These are phyloP conservation scores for Lobophora halterata DNA, from an alignment of 2,888 invertebrate genomes.

Conservation along the genomic window DNA sequence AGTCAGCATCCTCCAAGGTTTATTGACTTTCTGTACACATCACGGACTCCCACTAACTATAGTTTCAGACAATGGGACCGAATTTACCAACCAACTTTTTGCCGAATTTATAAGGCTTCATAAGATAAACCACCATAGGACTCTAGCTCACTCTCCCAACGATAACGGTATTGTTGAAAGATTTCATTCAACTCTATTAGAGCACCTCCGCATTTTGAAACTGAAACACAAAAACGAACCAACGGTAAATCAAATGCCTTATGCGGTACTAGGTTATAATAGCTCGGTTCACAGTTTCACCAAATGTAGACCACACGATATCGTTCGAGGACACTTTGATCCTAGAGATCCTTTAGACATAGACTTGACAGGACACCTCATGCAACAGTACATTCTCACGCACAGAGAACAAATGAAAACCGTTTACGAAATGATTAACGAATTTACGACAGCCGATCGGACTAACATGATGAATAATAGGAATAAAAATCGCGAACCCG, in stretches of 20 bases:
- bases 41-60: slow-evolving; percentile 22
- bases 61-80: slow-evolving; percentile 28
- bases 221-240: slow-evolving; percentile 10
- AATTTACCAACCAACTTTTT: slow-evolving; percentile 26
- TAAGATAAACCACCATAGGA: slow-evolving; percentile 23
- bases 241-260: slow-evolving; percentile 9
- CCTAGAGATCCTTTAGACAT: slow-evolving; percentile 33
- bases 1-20: slow-evolving; percentile 23
- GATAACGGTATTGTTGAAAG: slow-evolving; percentile 23
- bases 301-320: slow-evolving; percentile 30
- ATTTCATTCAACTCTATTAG: slow-evolving; percentile 13
- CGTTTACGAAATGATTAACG: no score
- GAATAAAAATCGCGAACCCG: no score
- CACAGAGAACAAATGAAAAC: no score
- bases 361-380: slow-evolving; percentile 27
- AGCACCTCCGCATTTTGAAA: slow-evolving; percentile 8
- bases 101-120: slow-evolving; percentile 21
- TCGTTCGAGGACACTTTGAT: slow-evolving; percentile 34
- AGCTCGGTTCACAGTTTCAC: no score
- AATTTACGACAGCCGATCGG: no score
- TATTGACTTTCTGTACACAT: slow-evolving; percentile 24
- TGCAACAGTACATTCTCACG: slow-evolving; percentile 37
- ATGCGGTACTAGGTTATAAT: slow-evolving; percentile 1
- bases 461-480: no score
- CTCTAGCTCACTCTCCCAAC: slow-evolving; percentile 21